Percentiles rank a stretch among this genome's conserved stretches.
These are phyloP conservation scores for Petrosia ficiformis DNA, from an alignment of 37 sponge, comb jelly and placozoan species.

Conservation along the genomic window DNA sequence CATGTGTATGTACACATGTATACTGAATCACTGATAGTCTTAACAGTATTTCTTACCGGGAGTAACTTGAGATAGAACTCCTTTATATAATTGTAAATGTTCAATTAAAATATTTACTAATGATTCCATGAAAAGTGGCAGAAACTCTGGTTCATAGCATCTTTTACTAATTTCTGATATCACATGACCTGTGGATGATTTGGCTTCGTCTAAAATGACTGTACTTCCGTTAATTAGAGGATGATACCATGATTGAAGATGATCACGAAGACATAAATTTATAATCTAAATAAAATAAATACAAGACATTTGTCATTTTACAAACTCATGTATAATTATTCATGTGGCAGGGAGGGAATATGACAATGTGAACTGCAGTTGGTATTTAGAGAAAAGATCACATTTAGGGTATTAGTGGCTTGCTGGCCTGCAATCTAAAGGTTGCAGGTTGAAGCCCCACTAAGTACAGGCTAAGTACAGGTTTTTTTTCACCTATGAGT, in stretches of 20 bases:
- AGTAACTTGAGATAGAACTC: slow-evolving; percentile 10
- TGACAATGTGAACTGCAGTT: too few species aligned
- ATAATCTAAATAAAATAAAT: slow-evolving; percentile 14
- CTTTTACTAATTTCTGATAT: slow-evolving; percentile 14
- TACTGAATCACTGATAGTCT: neutral
- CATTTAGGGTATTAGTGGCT: too few species aligned
- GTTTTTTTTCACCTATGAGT: too few species aligned
- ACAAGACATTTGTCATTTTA: neutral
- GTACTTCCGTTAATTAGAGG: slow-evolving; percentile 42
- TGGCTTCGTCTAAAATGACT: slow-evolving; percentile 15
- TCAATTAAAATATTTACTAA: slow-evolving; percentile 58
- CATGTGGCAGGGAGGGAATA: too few species aligned
- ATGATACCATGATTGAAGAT: slow-evolving; percentile 60
- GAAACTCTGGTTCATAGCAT: slow-evolving; percentile 34
- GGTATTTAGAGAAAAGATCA: too few species aligned
- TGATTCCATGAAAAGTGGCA: slow-evolving; percentile 51
- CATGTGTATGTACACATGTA: neutral
- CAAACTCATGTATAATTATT: too few species aligned
- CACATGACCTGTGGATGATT: neutral
- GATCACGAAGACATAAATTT: slow-evolving; percentile 32
- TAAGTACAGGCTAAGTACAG: too few species aligned
- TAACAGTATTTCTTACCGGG: neutral
- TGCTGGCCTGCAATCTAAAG: too few species aligned
- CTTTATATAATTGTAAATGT: slow-evolving; percentile 43
- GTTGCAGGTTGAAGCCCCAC: too few species aligned